phyloP scores from a whole-genome alignment of 2,797 vertebrate genomes.

The Gymnodraco acuticeps region DNA sequence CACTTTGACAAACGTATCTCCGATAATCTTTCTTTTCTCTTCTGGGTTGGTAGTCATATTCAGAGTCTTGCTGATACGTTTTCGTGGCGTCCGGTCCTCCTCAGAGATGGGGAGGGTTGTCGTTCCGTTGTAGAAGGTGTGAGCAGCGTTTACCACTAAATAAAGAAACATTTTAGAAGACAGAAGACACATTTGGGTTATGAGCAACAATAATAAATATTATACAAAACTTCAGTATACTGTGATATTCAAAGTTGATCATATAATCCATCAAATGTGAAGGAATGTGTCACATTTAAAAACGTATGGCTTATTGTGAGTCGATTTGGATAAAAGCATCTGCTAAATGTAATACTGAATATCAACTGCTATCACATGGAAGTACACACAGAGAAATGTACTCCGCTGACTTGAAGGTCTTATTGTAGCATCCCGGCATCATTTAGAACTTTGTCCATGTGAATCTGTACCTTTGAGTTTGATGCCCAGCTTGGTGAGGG shows the following conservation, averaged over 20 bases:
- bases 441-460: neutral
- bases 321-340: too few relatives aligned
- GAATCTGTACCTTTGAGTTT: slow-evolving; percentile 91
- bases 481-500: slow-evolving; percentile 96
- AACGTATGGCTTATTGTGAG: too few relatives aligned
- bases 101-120: slow-evolving; percentile 98
- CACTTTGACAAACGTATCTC: slow-evolving; percentile 99
- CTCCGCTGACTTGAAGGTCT: neutral
- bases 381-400: neutral
- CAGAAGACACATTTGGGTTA: neutral
- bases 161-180: neutral
- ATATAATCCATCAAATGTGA: neutral
- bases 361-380: neutral
- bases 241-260: neutral
- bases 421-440: neutral
- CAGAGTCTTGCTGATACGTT: slow-evolving; percentile 98
- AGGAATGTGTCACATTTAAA: too few relatives aligned
- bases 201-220: neutral
- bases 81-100: slow-evolving; percentile 96
- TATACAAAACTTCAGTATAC: neutral
- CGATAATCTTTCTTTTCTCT: slow-evolving; percentile 99
- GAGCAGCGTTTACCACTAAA: slow-evolving; percentile 96
- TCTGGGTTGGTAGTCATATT: slow-evolving; percentile 99
- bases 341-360: neutral
- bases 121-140: slow-evolving; percentile 99